Percentiles rank a stretch among this genome's conserved stretches.
phyloP scores from a whole-genome alignment of 2,888 invertebrate species.

The Gisinianus flammeolus region DNA sequence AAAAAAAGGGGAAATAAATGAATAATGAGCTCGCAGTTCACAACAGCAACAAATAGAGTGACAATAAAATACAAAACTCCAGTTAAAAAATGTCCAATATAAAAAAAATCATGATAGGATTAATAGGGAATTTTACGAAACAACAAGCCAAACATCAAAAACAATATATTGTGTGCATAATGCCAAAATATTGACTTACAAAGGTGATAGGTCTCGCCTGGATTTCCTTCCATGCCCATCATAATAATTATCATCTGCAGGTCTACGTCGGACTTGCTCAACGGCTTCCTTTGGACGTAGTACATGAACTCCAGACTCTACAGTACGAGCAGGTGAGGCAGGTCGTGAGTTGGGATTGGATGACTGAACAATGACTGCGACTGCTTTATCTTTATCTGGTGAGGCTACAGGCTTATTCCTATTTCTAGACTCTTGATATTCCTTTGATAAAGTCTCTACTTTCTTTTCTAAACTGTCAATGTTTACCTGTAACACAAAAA shows the following conservation, averaged over 20 bases:
- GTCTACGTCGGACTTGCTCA: slow-evolving; percentile 17
- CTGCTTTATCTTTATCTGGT: slow-evolving; percentile 16
- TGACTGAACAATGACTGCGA: background rate
- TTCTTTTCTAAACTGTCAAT: slow-evolving; percentile 75
- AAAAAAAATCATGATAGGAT: no score
- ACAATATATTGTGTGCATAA: slow-evolving; percentile 1
- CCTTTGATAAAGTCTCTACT: slow-evolving; percentile 75
- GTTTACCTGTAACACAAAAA: slow-evolving; percentile 66
- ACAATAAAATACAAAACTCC: no score
- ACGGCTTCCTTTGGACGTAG: slow-evolving; percentile 7
- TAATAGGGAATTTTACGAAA: no score
- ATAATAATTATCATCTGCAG: slow-evolving; percentile 24
- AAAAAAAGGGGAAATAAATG: no score
- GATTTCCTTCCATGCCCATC: slow-evolving; percentile 38
- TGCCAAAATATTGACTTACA: slow-evolving; percentile 43
- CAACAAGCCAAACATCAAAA: background rate
- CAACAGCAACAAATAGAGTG: no score
- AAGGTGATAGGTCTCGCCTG: slow-evolving; percentile 42
- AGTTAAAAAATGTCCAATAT: no score
- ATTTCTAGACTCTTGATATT: slow-evolving; percentile 72
- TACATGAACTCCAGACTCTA: background rate
- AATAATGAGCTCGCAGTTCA: no score
- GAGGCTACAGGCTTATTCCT: slow-evolving; percentile 60
- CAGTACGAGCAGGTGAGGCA: background rate
- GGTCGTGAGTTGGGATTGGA: slow-evolving; percentile 20